Percentiles rank a stretch among this genome's conserved stretches.
phyloP scores from a whole-genome alignment of 2,113 vertebrate genomes.

The Nibea coibor region DNA sequence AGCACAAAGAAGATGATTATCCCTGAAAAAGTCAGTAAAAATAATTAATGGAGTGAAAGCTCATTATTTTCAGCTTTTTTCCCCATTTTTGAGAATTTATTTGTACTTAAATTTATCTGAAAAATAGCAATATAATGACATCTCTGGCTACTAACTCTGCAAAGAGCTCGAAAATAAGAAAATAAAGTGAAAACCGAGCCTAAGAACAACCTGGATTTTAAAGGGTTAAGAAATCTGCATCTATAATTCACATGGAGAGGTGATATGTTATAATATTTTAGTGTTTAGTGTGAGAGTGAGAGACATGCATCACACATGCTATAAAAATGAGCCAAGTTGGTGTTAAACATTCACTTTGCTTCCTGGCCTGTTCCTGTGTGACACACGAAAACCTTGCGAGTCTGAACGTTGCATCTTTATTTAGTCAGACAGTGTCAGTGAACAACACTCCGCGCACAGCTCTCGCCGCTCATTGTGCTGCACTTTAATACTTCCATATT shows the following conservation, averaged over 20 bases:
- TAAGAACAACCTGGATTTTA: background rate
- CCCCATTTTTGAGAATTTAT: too few species aligned
- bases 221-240: background rate
- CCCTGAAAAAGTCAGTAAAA: background rate
- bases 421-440: constrained; percentile 43
- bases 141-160: background rate
- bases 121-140: background rate
- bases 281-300: background rate
- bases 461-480: constrained; percentile 53
- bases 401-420: constrained; percentile 38
- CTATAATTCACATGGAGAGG: background rate
- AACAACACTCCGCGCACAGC: constrained; percentile 42
- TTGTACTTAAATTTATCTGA: too few species aligned
- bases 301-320: background rate
- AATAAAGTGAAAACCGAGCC: background rate
- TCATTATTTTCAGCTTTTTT: background rate
- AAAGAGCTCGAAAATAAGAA: background rate
- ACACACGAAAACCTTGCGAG: constrained; percentile 18
- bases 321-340: background rate
- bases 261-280: background rate
- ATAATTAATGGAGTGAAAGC: background rate
- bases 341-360: background rate
- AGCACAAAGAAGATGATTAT: background rate
- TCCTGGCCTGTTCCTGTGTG: constrained; percentile 31
- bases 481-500: constrained; percentile 72